Percentiles rank a stretch among this genome's conserved stretches.
Conservation (phyloP, 2,797 vertebrate genomes). For the Acanthiza pusilla region DNA sequence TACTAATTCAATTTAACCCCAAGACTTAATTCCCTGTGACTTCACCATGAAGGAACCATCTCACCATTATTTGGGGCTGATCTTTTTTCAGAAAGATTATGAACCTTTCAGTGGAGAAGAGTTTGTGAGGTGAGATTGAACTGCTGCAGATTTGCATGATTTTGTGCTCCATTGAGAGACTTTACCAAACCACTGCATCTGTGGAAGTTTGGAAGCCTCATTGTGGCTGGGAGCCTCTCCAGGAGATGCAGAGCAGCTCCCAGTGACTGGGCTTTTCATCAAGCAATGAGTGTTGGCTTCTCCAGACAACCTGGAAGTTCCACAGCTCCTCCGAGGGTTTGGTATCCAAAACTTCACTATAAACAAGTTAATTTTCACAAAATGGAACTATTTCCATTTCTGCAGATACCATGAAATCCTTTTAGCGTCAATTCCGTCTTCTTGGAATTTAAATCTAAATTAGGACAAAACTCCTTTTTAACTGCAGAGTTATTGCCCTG, state of each 20-base stretch:
- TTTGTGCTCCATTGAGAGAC: neutral
- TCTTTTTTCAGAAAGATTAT: neutral
- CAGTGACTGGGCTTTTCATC: neutral
- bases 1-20: neutral
- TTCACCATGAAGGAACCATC: neutral
- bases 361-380: conserved; percentile 28
- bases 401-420: neutral
- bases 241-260: neutral
- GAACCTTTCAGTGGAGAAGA: neutral
- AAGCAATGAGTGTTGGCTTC: neutral
- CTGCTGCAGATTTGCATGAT: neutral
- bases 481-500: neutral
- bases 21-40: neutral
- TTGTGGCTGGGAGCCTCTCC: neutral
- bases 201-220: neutral
- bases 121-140: neutral
- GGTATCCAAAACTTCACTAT: conserved; percentile 47
- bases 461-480: conserved; percentile 9
- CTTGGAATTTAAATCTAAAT: conserved; percentile 50
- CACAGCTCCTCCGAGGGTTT: neutral
- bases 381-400: conserved; percentile 39
- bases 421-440: neutral
- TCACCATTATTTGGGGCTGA: neutral
- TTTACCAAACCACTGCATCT: neutral
- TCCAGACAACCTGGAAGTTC: neutral